Evolutionary conservation across 2,113 vertebrate species (phyloP).

Genomic region (Ellobius talpinus): DNA sequence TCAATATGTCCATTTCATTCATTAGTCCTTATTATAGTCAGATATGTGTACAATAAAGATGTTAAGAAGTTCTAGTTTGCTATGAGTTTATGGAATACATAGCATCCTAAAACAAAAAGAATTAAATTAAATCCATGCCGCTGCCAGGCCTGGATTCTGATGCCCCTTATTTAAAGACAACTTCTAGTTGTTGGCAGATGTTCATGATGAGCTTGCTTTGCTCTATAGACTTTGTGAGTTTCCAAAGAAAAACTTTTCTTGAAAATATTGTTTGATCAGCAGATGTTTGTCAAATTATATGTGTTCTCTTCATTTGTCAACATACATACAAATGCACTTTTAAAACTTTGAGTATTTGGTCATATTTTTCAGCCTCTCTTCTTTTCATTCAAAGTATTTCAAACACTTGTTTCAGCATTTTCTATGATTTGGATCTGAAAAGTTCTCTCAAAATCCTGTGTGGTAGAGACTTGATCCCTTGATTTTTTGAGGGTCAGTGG

Average conservation of each 20-base stretch:
- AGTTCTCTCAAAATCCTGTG: not conserved
- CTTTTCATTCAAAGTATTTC: not conserved
- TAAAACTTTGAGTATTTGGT: not conserved
- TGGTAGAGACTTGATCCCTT: not conserved
- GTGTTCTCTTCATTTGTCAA: not conserved
- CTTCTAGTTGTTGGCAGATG: not conserved
- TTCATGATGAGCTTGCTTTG: not conserved
- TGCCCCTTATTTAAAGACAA: not conserved
- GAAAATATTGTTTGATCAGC: not conserved
- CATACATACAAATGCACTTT: not conserved
- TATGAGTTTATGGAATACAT: not conserved
- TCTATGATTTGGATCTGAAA: not conserved
- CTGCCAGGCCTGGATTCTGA: not conserved
- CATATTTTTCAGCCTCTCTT: not conserved
- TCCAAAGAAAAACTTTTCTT: conserved; percentile 1
- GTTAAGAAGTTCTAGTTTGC: not conserved
- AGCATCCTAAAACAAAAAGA: not conserved
- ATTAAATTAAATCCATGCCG: not conserved
- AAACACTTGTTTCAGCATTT: not conserved
- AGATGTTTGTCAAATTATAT: not conserved
- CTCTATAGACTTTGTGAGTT: not conserved
- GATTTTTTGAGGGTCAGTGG: no score
- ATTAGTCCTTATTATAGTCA: not conserved
- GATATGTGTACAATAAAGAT: not conserved
- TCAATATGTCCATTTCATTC: not conserved